Conservation (phyloP, 2,113 vertebrate species). For the Lucifuga dentata region DNA sequence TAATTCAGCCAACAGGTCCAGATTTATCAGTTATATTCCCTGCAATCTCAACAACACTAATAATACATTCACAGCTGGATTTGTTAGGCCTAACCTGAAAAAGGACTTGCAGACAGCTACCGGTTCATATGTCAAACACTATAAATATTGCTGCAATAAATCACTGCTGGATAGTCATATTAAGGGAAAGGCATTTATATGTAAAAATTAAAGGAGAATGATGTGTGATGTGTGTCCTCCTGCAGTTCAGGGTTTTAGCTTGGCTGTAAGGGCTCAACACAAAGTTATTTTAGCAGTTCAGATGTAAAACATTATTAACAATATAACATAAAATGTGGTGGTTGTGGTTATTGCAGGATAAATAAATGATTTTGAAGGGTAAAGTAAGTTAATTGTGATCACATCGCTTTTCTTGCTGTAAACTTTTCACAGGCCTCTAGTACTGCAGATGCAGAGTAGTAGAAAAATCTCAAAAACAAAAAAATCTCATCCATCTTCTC, state of each 20-base stretch:
- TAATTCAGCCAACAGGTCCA: conserved; percentile 25
- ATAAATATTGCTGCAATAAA: conserved; percentile 58
- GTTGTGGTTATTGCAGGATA: too few relatives aligned
- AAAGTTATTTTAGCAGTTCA: conserved; percentile 42
- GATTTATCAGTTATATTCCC: conserved; percentile 62
- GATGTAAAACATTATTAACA: conserved; percentile 43
- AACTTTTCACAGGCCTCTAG: too few relatives aligned
- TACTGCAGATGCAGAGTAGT: too few relatives aligned
- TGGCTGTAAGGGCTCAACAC: conserved; percentile 29
- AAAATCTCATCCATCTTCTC: too few relatives aligned
- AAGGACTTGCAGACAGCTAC: conserved; percentile 53
- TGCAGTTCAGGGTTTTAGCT: conserved; percentile 37
- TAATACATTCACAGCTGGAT: conserved; percentile 44
- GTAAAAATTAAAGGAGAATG: conserved; percentile 36
- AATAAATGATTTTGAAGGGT: too few relatives aligned
- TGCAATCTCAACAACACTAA: conserved; percentile 47
- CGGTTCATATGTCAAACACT: conserved; percentile 59
- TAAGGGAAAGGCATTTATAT: conserved; percentile 50
- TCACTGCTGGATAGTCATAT: conserved; percentile 19
- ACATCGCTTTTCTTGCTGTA: too few relatives aligned
- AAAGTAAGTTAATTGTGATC: too few relatives aligned
- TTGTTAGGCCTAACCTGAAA: conserved; percentile 39
- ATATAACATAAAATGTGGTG: conserved; percentile 25
- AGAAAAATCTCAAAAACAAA: too few relatives aligned
- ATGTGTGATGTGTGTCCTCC: conserved; percentile 46